Evolutionary conservation across 2,888 invertebrate genomes (phyloP).

Genomic region (Drosophila rubida): DNA sequence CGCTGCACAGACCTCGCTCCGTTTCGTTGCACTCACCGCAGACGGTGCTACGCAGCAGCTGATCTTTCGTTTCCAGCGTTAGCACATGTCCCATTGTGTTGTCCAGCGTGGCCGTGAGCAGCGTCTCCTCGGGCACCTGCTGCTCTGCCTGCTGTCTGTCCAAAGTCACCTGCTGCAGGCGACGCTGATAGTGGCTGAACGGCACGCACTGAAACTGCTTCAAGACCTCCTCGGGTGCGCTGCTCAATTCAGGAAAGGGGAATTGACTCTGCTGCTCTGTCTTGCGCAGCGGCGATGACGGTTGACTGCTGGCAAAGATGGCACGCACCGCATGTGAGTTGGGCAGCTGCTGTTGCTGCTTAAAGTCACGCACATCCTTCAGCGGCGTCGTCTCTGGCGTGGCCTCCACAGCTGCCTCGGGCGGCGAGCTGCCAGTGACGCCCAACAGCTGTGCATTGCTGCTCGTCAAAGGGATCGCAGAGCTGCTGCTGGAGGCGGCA

Average conservation of each 20-base stretch:
- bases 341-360: constrained; percentile 79
- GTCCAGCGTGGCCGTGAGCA: constrained; percentile 30
- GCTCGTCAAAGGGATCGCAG: constrained; percentile 85
- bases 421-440: constrained; percentile 89
- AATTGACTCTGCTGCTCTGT: constrained; percentile 86
- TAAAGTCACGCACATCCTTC: constrained; percentile 86
- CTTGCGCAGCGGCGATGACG: constrained; percentile 89
- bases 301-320: constrained; percentile 87
- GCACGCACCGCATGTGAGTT: constrained; percentile 89
- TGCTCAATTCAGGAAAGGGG: constrained; percentile 83
- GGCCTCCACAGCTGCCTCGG: constrained; percentile 95
- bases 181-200: constrained; percentile 68
- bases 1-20: constrained; percentile 86
- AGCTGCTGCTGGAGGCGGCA: constrained; percentile 79
- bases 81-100: constrained; percentile 14
- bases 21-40: constrained; percentile 85
- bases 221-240: constrained; percentile 21
- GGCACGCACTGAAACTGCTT: constrained; percentile 50
- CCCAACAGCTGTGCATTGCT: constrained; percentile 72
- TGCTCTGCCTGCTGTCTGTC: constrained; percentile 70
- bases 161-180: constrained; percentile 71
- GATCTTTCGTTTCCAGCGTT: constrained; percentile 36
- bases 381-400: constrained; percentile 95
- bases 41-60: constrained; percentile 40
- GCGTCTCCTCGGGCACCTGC: constrained; percentile 49